Evolutionary conservation across 2,888 invertebrate species (phyloP), one percentile per base, ranked within the genome.

Genomic region (Mythimna impura): DNA sequence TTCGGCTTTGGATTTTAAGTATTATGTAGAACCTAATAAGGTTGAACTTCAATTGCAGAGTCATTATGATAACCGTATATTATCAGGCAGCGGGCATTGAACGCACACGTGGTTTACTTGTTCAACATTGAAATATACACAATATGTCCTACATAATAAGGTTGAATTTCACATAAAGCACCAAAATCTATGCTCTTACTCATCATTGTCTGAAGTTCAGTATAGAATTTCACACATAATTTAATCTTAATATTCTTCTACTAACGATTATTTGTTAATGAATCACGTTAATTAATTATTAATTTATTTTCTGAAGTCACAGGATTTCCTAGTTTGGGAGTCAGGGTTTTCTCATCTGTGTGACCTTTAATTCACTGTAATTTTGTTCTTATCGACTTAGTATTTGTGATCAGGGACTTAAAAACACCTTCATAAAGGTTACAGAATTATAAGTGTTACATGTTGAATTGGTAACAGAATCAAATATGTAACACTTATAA

Each of bases 81-180:
- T 40, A 66, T 52, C 69, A 77, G 30, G 22, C 70, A 34, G 20
- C 36, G 22, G n/a, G 17, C 58, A 78, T 71, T 54, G 17, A 25
- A 58, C 71, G 78, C 58, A 52, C 34, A 78, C 34, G 43, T 68
- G 69, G 30, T 22, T 70, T 8, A 9, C 12, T n/a, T 34, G n/a
- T 25, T 52, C 7, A 22, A 6, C 9, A 43, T 55, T 34, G 7
- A 25, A 55, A 12, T 57, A 55, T 73, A 43, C n/a, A 55, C 17
- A 34, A 22, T 77, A 52, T 14, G 1, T 1, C 2, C 9, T 22
- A 4, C 2, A 25, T 0, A 0, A 22, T 66, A 74, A 54, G 22
- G 54, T 34, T 25, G 17, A 58, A 43, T 52, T 77, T 36, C 17
- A 54, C 2, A 54, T 17, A 50, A 7, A 34, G 12, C 8, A 20